Evolutionary conservation across 2,888 invertebrate genomes (phyloP), one percentile per base, ranked within the genome.

Genomic region (Craniophora ligustri): DNA sequence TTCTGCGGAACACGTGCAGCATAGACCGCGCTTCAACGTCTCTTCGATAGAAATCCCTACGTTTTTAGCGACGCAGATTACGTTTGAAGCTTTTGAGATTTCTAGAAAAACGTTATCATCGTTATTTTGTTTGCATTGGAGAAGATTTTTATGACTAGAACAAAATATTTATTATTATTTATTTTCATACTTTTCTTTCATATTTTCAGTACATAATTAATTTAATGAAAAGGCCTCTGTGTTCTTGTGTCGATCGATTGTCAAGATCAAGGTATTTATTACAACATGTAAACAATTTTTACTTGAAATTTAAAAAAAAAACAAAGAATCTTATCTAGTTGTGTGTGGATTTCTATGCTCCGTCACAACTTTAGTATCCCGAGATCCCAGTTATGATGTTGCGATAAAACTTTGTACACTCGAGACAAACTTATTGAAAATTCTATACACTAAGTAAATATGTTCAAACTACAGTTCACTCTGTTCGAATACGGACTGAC

Each of bases 401-500:
- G n/a, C 28, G 16, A 34, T 18, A 5, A 30, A 51, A 69, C 39
- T 66, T 62, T 19, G 30, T 35, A 26, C 16, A 47, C 56, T 57
- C 13, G 32, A 56, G 50, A 19, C 2, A 19, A 45, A 60, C 28
- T 60, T 63, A 51, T 63, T 56, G 55, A 60, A 53, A 60, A 58
- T 55, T 66, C 40, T 23, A 34, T 19, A 46, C 23, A 36, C 16
- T 49, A 30, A 14, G 8, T 62, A 8, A 21, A 47, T 21, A 34
- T 35, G 19, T 48, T 51, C 23, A 2, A n/a, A 30, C 30, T 47
- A 30, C 18, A 45, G 35, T 45, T 18, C 8, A 6, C 35, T n/a
- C 28, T 7, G 21, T 42, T 45, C 34, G 21, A 21, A 39, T 14
- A 40, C 15, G 30, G 36, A 40, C 11, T 15, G 14, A 11, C 23